Evolutionary conservation across 2,113 vertebrate genomes (phyloP).

Genomic region (Nothobranchius furzeri): DNA sequence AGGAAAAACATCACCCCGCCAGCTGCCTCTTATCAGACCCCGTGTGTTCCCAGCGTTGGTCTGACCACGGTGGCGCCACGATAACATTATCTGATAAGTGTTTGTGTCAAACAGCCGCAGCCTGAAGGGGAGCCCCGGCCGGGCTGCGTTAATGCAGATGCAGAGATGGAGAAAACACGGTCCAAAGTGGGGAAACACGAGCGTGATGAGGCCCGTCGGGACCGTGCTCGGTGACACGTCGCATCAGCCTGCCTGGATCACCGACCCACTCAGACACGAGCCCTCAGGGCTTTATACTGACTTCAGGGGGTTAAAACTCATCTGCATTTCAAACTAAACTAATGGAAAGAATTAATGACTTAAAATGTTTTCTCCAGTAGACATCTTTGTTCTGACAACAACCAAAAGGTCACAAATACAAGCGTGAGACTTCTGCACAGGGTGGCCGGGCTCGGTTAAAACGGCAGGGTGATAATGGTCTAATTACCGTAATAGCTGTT

Average conservation of each 20-base stretch:
- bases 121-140: slow-evolving; percentile 45
- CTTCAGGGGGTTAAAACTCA: not conserved
- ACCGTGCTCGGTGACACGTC: not conserved
- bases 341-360: no score
- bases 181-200: slow-evolving; percentile 13
- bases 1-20: slow-evolving; percentile 49
- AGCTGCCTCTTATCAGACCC: slow-evolving; percentile 59
- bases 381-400: no score
- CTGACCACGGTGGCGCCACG: slow-evolving; percentile 49
- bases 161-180: slow-evolving; percentile 34
- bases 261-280: slow-evolving; percentile 9
- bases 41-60: slow-evolving; percentile 44
- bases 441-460: no score
- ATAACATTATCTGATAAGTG: slow-evolving; percentile 58
- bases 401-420: no score
- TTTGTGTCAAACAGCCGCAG: slow-evolving; percentile 41
- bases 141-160: slow-evolving; percentile 15
- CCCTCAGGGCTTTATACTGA: not conserved
- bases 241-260: slow-evolving; percentile 17
- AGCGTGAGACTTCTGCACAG: no score
- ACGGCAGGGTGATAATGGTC: no score
- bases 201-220: slow-evolving; percentile 9
- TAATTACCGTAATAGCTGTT: no score
- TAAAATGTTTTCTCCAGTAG: no score
- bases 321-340: not conserved